A percentile compares a stretch with the other conserved stretches of the same genome.
Evolutionary conservation across 2,797 vertebrate genomes (phyloP).

Genomic region (Crax fasciolata): DNA sequence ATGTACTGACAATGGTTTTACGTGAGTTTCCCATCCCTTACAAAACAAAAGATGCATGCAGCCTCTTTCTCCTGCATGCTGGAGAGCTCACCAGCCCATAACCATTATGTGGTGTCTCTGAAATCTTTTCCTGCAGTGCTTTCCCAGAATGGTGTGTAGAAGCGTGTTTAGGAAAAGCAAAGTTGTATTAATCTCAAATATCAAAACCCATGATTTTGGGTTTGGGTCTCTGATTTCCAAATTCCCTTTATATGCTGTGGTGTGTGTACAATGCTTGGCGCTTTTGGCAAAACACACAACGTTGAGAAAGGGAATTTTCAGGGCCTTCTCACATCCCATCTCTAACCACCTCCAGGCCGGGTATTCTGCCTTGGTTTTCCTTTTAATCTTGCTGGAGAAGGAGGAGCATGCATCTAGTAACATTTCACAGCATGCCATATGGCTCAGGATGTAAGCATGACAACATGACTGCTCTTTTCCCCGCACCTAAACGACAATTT

Average conservation of each 20-base stretch:
- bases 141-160: constrained; percentile 3
- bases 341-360: constrained; percentile 26
- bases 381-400: constrained; percentile 34
- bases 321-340: constrained; percentile 41
- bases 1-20: background rate
- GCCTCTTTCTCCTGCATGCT: accelerated
- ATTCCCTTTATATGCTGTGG: background rate
- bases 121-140: background rate
- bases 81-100: background rate
- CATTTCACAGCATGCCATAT: constrained; percentile 1
- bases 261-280: background rate
- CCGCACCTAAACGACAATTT: background rate
- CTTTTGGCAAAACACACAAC: background rate
- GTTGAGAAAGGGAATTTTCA: background rate
- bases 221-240: constrained; percentile 18
- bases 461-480: background rate
- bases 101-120: background rate
- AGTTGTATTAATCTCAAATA: background rate
- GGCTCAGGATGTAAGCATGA: background rate
- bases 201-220: background rate
- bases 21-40: background rate
- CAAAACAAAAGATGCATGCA: background rate
- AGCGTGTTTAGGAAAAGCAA: background rate
- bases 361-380: background rate
- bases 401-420: constrained; percentile 1